A percentile compares a stretch with the other conserved stretches of the same genome.
These are phyloP conservation scores for Isichthys henryi DNA, from an alignment of 2,113 vertebrate species.

Conservation along the genomic window DNA sequence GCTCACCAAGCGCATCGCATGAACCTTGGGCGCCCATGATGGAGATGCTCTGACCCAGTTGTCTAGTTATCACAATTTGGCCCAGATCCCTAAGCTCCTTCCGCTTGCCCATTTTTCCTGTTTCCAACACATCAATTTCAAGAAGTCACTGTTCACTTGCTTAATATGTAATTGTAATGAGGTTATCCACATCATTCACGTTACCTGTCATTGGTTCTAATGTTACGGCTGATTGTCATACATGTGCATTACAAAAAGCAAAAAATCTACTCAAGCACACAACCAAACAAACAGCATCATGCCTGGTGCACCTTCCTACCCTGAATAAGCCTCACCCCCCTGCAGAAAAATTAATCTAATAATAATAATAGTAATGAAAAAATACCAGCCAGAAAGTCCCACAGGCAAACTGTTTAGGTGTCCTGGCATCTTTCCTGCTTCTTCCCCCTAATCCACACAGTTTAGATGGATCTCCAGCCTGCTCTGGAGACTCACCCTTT, in stretches of 20 bases:
- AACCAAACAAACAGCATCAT: not conserved
- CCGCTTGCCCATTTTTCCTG: not conserved
- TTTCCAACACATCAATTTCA: not conserved
- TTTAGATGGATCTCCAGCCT: slow-evolving; percentile 5
- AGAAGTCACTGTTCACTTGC: not conserved
- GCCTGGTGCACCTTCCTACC: not conserved
- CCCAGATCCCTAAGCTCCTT: not conserved
- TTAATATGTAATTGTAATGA: not conserved
- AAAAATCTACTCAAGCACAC: too few relatives aligned
- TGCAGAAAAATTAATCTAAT: not conserved
- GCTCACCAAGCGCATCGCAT: not conserved
- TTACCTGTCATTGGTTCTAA: not conserved
- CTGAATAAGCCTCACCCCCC: not conserved
- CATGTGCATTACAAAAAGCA: not conserved
- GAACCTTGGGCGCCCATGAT: not conserved
- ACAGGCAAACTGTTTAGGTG: not conserved
- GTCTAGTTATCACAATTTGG: not conserved
- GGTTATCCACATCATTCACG: not conserved
- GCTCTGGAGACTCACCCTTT: not conserved
- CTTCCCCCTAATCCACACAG: slow-evolving; percentile 11
- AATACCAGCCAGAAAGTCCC: slow-evolving; percentile 46
- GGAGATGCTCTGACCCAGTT: not conserved
- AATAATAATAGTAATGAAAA: slow-evolving; percentile 20
- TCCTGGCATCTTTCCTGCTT: not conserved
- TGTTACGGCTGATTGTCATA: not conserved